Evolutionary conservation across 30 jellyfish, hydroid and myxozoan species (phyloP), one percentile per base, ranked within the genome.

Genomic region (Phacellophora camtschatica): DNA sequence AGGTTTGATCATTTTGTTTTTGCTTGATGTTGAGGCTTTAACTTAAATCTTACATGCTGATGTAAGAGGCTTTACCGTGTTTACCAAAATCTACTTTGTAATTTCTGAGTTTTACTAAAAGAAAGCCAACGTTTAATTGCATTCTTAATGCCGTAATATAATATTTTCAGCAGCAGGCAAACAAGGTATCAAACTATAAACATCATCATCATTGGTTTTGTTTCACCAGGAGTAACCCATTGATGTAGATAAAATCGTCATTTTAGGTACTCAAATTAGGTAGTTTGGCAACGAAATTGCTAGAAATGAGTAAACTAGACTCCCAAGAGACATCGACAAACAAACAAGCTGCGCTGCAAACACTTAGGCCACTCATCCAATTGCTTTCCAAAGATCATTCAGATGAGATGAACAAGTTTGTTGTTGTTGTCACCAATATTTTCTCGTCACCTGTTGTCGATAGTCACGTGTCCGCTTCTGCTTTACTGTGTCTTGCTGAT

Each of bases 401-500:
- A 3, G 94, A 74, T 4, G 62, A 62, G 19, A 42, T 93, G 43
- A 33, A 46, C 5, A 48, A 33, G 13, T 13, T 67, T 13, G 92
- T 87, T 15, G 90, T 93, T 1, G 64, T 58, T 6, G 32, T 83
- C 30, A 75, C 63, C 23, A 50, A 62, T 11, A 4, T 75, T 23
- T 51, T 58, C 20, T 32, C 82, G 24, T 25, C 79, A 6, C 69
- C 57, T 4, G 82, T 31, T 1, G 58, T 77, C 24, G 66, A 61
- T 32, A 31, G 59, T 13, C 84, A 49, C 31, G 88, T 86, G 25
- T 30, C 83, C 24, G 90, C 95, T 7, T 86, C 89, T 75, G 97
- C 97, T 0, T 67, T 93, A 62, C 79, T 87, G 49, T 86, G 97
- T 59, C 62, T 81, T 22, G 94, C 95, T 13, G 97, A 93, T 23